Conservation (phyloP, 2,797 vertebrate species). For the Prunella strophiata region DNA sequence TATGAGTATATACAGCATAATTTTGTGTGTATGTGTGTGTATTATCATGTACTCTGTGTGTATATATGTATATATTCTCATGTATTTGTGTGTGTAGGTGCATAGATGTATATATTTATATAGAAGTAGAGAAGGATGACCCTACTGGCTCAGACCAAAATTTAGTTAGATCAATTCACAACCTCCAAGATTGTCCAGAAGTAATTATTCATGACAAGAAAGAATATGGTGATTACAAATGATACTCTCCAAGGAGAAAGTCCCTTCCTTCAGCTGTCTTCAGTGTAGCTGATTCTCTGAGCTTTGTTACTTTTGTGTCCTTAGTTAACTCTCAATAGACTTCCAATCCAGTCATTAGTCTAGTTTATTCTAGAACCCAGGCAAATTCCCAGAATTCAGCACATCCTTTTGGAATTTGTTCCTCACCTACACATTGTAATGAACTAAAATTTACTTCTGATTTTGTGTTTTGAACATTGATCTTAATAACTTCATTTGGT, state of each 20-base stretch:
- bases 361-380: background rate
- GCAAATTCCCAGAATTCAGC: background rate
- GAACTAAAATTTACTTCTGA: background rate
- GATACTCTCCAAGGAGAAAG: background rate
- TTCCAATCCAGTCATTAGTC: background rate
- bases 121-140: background rate
- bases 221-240: background rate
- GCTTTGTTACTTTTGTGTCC: background rate
- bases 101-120: rapidly evolving
- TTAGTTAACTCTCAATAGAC: background rate
- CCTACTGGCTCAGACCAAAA: background rate
- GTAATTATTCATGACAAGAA: background rate
- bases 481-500: background rate
- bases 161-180: background rate
- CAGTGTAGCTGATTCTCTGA: background rate
- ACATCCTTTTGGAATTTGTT: background rate
- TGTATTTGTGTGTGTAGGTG: background rate
- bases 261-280: background rate
- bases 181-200: background rate
- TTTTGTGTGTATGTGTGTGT: background rate
- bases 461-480: background rate
- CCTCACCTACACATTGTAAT: background rate
- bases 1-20: background rate
- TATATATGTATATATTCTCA: background rate
- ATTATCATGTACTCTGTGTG: background rate